Evolutionary conservation across 35 echinoderm and acorn worm species (phyloP).

Genomic region (Diadema setosum): DNA sequence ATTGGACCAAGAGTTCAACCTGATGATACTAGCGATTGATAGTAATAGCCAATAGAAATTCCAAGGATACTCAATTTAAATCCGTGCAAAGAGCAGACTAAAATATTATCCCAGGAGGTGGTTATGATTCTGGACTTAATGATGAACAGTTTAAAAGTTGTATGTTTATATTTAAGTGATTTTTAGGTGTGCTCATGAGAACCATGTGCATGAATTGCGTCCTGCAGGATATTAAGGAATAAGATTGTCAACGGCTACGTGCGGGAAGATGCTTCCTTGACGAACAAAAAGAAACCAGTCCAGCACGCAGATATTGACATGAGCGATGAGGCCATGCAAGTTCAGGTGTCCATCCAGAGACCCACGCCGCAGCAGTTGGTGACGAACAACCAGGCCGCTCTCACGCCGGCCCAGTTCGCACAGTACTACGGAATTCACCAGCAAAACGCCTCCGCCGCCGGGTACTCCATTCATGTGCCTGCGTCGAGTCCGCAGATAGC

Average conservation of each 20-base stretch:
- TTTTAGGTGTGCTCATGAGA: too few species aligned
- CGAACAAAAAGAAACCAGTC: constrained; percentile 27
- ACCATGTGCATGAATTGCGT: too few species aligned
- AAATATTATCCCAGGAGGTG: too few species aligned
- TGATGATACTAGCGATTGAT: too few species aligned
- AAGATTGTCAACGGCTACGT: constrained; percentile 88
- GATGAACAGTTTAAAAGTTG: too few species aligned
- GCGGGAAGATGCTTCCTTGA: constrained; percentile 59
- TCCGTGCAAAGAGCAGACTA: too few species aligned
- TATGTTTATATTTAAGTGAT: too few species aligned
- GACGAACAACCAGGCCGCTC: background rate
- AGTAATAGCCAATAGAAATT: too few species aligned
- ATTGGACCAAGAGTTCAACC: too few species aligned
- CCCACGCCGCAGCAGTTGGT: background rate
- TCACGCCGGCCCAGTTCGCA: background rate
- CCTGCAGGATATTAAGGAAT: constrained; percentile 90
- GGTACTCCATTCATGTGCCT: background rate
- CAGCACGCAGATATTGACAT: background rate
- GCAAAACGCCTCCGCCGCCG: background rate
- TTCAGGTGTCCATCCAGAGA: background rate
- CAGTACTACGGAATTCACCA: background rate
- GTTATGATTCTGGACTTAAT: too few species aligned
- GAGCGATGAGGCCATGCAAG: background rate
- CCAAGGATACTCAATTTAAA: too few species aligned
- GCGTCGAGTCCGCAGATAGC: background rate